These are phyloP conservation scores for Triplophysa tibetana DNA, from an alignment of 2,113 vertebrate genomes.

Conservation along the genomic window DNA sequence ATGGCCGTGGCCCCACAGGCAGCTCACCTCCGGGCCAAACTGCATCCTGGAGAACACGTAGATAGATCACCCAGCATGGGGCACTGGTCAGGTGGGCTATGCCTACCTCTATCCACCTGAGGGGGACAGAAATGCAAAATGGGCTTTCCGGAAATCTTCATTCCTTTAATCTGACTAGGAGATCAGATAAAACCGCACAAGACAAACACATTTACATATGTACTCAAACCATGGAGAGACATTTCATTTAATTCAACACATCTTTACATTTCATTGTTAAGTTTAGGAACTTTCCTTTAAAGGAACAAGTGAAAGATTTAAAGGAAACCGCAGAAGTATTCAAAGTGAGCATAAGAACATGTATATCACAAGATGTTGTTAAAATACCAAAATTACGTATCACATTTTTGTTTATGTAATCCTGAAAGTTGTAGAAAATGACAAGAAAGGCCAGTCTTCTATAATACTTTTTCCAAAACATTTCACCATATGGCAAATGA, in stretches of 20 bases:
- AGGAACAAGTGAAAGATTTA: background rate
- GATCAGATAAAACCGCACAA: too few relatives aligned
- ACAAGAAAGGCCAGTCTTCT: background rate
- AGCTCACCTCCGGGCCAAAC: conserved; percentile 88
- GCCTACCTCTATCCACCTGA: conserved; percentile 91
- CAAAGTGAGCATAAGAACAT: background rate
- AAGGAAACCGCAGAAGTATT: background rate
- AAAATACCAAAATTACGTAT: conserved; percentile 44
- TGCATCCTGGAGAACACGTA: conserved; percentile 87
- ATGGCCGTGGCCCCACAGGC: conserved; percentile 76
- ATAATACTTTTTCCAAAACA: background rate
- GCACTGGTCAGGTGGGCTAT: conserved; percentile 84
- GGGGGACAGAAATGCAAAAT: background rate
- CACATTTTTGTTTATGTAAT: conserved; percentile 45
- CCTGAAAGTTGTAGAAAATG: conserved; percentile 16
- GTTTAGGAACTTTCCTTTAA: background rate
- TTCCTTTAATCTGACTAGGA: too few relatives aligned
- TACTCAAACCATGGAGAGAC: too few relatives aligned
- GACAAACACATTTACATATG: too few relatives aligned
- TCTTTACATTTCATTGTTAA: background rate
- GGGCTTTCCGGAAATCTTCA: too few relatives aligned
- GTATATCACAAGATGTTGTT: conserved; percentile 22
- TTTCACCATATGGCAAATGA: background rate
- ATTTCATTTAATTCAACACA: background rate
- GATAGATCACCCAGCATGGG: conserved; percentile 89